These are phyloP conservation scores for Mirounga angustirostris DNA, from an alignment of 2,113 vertebrate species.

Conservation along the genomic window DNA sequence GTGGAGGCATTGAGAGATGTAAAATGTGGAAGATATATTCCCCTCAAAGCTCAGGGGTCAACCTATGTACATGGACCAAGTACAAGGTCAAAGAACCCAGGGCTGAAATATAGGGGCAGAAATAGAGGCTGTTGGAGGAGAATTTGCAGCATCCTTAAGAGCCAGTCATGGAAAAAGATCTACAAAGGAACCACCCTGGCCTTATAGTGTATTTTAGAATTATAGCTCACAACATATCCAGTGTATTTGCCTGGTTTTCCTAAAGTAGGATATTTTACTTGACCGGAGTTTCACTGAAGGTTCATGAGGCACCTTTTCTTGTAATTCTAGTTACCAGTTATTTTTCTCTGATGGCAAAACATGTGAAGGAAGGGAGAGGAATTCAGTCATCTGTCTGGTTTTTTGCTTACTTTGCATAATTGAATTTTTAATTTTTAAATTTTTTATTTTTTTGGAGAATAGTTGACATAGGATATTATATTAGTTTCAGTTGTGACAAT, in stretches of 20 bases:
- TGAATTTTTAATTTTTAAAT: constrained; percentile 3
- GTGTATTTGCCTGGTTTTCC: neutral
- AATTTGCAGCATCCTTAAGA: neutral
- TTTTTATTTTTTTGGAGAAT: neutral
- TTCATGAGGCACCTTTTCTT: neutral
- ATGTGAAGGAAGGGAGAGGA: neutral
- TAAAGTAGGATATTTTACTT: neutral
- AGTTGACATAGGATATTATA: neutral
- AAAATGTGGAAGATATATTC: neutral
- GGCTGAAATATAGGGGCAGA: neutral
- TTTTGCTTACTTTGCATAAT: constrained; percentile 47
- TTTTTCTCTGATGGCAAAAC: neutral
- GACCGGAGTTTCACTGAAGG: neutral
- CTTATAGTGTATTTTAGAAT: neutral
- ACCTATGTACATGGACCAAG: neutral
- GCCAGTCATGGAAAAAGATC: neutral
- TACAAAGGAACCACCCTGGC: no score
- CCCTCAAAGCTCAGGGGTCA: neutral
- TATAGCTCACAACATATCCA: neutral
- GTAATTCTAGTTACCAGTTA: neutral
- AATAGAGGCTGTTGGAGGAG: neutral
- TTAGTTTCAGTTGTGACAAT: neutral
- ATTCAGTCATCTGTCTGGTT: neutral
- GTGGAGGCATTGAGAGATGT: neutral
- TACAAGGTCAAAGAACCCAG: neutral